Base-by-base conservation (phyloP, 1,140 invertebrate genomes). In the Maconellicoccus hirsutus region DNA sequence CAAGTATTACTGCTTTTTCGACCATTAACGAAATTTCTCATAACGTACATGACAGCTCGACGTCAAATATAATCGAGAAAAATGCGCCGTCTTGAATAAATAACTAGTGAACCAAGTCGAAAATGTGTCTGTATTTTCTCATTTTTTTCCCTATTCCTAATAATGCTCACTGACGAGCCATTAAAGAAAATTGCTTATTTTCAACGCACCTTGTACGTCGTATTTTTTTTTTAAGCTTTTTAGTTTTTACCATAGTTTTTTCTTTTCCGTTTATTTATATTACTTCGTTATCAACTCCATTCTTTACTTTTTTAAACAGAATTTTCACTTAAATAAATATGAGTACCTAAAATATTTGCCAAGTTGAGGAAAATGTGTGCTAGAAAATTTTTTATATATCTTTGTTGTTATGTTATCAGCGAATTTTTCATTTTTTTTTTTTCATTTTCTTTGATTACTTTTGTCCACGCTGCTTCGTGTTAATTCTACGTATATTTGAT, bases 101-200 rank as follows among this genome's bases (percentile, higher is more conserved):
- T 52, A 52, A 52, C 42, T 8, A 52, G 42, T 52, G 42, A 52
- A 52, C 42, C 42, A 16, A 52, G 6, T 3, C 16, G 16, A 52
- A 16, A 19, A 52, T 14, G 12, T 52, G 16, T 52, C 42, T 52
- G 42, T 52, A 52, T 52, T 52, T 52, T 52, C 42, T 52, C 42
- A 52, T 52, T 52, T 52, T 52, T 52, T 52, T 52, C 29, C 29
- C n/a, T 16, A 52, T 52, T 52, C 42, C 16, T 52, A 14, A 52
- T 52, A 52, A 52, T 52, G 42, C 42, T 52, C 42, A 52, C 42
- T 52, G 42, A 52, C 42, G 42, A 52, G 42, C 42, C 42, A 52
- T 52, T 52, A 52, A 52, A 52, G 42, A 52, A 52, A 52, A 52
- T 52, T 52, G 42, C 42, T 52, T 52, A 52, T 52, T 52, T 52